Conservation (phyloP, 2,888 invertebrate genomes). For the Tridacna crocea region DNA sequence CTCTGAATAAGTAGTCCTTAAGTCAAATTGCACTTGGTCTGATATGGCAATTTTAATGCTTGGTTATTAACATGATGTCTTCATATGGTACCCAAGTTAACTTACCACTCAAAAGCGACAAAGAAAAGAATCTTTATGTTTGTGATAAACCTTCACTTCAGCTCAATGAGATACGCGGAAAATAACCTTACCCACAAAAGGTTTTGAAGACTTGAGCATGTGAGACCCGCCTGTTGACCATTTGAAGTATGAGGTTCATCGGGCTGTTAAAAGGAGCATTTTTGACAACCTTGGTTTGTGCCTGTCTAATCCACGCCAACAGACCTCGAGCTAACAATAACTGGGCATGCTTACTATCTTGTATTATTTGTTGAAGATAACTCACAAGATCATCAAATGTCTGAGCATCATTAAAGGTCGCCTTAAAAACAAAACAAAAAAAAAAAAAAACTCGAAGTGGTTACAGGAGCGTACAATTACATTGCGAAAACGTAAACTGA, state of each 20-base stretch:
- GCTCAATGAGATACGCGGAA: too few relatives aligned
- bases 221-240: background rate
- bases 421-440: background rate
- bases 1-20: too few relatives aligned
- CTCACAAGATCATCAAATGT: background rate
- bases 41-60: too few relatives aligned
- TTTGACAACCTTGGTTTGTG: background rate
- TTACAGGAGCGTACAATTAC: too few relatives aligned
- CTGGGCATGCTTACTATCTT: background rate
- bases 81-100: too few relatives aligned
- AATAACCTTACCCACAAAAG: constrained; percentile 9
- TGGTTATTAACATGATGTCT: too few relatives aligned
- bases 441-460: too few relatives aligned
- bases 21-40: too few relatives aligned
- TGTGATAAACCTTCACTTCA: too few relatives aligned
- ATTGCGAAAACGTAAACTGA: too few relatives aligned
- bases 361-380: background rate
- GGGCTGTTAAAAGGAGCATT: background rate
- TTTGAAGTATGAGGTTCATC: background rate
- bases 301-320: constrained; percentile 7
- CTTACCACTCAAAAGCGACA: too few relatives aligned
- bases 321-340: constrained; percentile 4
- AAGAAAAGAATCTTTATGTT: too few relatives aligned
- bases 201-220: background rate
- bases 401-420: background rate